Percentiles rank a stretch among this genome's conserved stretches.
phyloP scores from a whole-genome alignment of 92 coral and sea anemone genomes.

The Zoanthus sociatus region DNA sequence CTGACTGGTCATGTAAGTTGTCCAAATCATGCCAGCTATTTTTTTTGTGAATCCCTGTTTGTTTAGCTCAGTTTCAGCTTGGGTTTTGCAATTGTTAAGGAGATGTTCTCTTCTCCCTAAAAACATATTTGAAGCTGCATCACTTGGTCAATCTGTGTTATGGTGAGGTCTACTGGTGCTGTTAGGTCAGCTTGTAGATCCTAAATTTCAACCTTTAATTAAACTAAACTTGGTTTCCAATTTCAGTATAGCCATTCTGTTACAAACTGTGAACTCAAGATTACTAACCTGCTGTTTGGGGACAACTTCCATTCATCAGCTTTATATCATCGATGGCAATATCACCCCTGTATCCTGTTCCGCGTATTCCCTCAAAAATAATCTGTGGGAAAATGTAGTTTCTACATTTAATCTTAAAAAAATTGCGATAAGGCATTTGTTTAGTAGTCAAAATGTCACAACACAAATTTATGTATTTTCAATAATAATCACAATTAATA shows the following conservation, averaged over 20 bases:
- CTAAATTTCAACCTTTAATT: background rate
- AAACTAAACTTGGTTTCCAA: background rate
- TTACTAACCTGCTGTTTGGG: slow-evolving; percentile 48
- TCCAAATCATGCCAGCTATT: too few relatives aligned
- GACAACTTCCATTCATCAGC: slow-evolving; percentile 69
- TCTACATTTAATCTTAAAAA: background rate
- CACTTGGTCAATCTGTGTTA: too few relatives aligned
- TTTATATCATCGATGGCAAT: slow-evolving; percentile 92
- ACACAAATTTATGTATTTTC: background rate
- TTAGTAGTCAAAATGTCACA: background rate
- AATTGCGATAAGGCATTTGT: background rate
- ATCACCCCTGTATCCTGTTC: slow-evolving; percentile 64
- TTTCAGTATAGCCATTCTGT: background rate
- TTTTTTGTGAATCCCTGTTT: too few relatives aligned
- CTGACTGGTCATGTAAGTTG: too few relatives aligned
- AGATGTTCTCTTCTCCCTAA: too few relatives aligned
- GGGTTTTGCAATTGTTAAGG: too few relatives aligned
- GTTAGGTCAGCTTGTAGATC: too few relatives aligned
- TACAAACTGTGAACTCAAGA: background rate
- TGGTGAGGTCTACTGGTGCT: too few relatives aligned
- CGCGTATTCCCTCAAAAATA: slow-evolving; percentile 81
- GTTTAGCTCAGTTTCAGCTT: too few relatives aligned
- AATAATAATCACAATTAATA: background rate
- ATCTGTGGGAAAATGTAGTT: slow-evolving; percentile 51
- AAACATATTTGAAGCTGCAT: too few relatives aligned